Base-by-base conservation (phyloP, 2,113 vertebrate species). In the Solea senegalensis region DNA sequence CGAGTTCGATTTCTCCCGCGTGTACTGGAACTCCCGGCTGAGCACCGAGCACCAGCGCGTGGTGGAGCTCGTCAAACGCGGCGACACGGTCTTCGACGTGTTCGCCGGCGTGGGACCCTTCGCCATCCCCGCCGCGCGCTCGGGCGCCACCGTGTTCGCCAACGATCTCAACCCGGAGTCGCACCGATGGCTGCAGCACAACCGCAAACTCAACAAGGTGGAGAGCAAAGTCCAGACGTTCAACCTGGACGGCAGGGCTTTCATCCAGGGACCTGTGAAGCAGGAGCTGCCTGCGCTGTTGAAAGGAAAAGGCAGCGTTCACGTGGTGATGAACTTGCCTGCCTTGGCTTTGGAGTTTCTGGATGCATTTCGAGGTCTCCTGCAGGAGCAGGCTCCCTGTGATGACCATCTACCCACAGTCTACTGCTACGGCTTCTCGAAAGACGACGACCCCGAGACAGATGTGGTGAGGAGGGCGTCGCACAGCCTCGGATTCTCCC, bases 1-100 rank as follows among this genome's bases (percentile, higher is more conserved):
- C 3, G 96, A 99, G 71, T 94, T 99, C 92, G 98, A 99, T 89
- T 99, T 99, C 27, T 96, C 97, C 15, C 93, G 93, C 52, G 97
- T 99, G 1, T 99, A 98, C 86, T 99, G 98, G 98, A 99, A 99
- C 87, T 93, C 98, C 0, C 95, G 97, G n/a, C 96, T 99, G 16
- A 94, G 92, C 85, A 98, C 97, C 0, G 97, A 99, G 75, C 98
- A 97, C 13, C 63, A 93, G 68, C 95, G 98, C 0, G 90, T 99
- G 0, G 87, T 95, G 54, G 84, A 88, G 66, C 93, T 96, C 12
- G 58, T 97, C n/a, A 87, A 87, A 68, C 86, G 93, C 0, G 95
- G 94, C 0, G 96, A 98, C 56, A 74, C 94, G 0, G 94, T 99
- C 0, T 94, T 97, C 4, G 98, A 99, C 0, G 95, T 98, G 72